Evolutionary conservation across 1,140 invertebrate species (phyloP).

Genomic region (Drosophila novamexicana): DNA sequence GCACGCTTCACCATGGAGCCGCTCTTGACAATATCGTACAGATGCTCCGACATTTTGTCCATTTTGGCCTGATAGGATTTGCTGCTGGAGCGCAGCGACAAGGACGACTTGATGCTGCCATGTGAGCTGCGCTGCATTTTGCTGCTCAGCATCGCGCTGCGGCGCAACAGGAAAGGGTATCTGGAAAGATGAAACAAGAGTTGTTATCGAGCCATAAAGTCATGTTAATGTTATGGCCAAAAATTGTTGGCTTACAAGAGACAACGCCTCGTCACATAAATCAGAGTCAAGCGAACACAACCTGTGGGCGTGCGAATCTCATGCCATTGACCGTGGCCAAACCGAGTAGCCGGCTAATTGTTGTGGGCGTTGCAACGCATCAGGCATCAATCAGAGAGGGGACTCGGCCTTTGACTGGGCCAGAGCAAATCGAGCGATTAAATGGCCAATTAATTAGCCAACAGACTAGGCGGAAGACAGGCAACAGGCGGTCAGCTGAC

Average conservation of each 20-base stretch:
- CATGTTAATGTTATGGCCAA: slow-evolving; percentile 44
- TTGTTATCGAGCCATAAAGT: slow-evolving; percentile 27
- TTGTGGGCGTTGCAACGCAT: slow-evolving; percentile 50
- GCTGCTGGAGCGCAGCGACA: slow-evolving; percentile 66
- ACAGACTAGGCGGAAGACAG: slow-evolving; percentile 27
- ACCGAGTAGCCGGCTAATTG: slow-evolving; percentile 59
- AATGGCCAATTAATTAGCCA: slow-evolving; percentile 75
- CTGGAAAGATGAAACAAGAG: not conserved
- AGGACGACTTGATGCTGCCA: slow-evolving; percentile 70
- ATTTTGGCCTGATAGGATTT: slow-evolving; percentile 80
- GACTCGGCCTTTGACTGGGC: slow-evolving; percentile 1
- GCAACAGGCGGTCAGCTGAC: slow-evolving; percentile 30
- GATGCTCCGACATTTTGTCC: slow-evolving; percentile 76
- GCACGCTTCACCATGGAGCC: slow-evolving; percentile 94
- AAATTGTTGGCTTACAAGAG: slow-evolving; percentile 67
- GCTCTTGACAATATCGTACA: slow-evolving; percentile 85
- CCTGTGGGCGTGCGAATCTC: slow-evolving; percentile 67
- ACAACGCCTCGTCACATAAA: slow-evolving; percentile 58
- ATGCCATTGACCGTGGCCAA: slow-evolving; percentile 65
- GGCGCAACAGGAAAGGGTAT: not conserved
- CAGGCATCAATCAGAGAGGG: slow-evolving; percentile 65
- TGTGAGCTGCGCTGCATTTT: slow-evolving; percentile 60
- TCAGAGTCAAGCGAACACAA: slow-evolving; percentile 27
- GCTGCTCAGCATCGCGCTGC: slow-evolving; percentile 52
- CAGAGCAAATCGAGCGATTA: slow-evolving; percentile 76